phyloP scores from a whole-genome alignment of 2,113 vertebrate species.

The Hepsetus odoe region DNA sequence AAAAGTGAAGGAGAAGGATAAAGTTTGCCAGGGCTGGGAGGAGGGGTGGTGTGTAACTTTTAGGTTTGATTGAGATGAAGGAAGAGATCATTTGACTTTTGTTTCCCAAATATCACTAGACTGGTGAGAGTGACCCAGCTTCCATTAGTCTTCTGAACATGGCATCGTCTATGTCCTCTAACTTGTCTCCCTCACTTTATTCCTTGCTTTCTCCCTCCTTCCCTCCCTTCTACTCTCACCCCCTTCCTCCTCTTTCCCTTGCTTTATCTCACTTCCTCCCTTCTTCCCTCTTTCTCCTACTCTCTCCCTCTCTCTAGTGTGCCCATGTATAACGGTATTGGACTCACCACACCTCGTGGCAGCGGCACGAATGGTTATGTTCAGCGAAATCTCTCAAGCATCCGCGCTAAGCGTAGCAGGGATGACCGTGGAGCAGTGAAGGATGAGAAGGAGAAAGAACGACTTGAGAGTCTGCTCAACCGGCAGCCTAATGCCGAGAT shows the following conservation, averaged over 20 bases:
- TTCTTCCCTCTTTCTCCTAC: not conserved
- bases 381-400: slow-evolving; percentile 88
- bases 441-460: slow-evolving; percentile 85
- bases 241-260: not conserved
- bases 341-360: slow-evolving; percentile 88
- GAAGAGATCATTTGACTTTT: no score
- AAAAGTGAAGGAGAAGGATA: not conserved
- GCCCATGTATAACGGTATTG: slow-evolving; percentile 93
- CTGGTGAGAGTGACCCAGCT: no score
- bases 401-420: slow-evolving; percentile 84
- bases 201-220: no score
- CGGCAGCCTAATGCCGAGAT: slow-evolving; percentile 90
- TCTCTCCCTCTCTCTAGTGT: slow-evolving; percentile 38
- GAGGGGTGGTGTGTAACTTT: not conserved
- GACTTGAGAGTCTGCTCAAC: slow-evolving; percentile 87
- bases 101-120: no score
- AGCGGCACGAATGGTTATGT: slow-evolving; percentile 94
- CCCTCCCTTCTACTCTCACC: not conserved
- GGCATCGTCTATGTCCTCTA: no score
- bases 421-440: slow-evolving; percentile 79
- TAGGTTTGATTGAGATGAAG: no score
- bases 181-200: no score
- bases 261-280: no score
- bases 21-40: not conserved
- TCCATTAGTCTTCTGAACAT: no score